Percentiles rank a stretch among this genome's conserved stretches.
Conservation (phyloP, 2,888 invertebrate genomes). For the Falcaria lacertinaria region DNA sequence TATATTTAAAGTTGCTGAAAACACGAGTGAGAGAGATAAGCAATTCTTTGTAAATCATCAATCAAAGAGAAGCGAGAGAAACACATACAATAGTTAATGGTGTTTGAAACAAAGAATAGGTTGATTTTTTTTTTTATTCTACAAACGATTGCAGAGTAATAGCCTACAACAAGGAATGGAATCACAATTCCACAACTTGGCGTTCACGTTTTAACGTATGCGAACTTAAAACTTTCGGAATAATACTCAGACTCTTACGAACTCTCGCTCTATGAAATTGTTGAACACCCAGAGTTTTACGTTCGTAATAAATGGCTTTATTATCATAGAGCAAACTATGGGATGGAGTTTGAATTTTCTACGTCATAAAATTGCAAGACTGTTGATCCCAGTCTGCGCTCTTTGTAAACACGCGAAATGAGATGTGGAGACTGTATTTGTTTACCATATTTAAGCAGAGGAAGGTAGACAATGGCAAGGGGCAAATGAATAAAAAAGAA, state of each 20-base stretch:
- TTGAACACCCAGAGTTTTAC: slow-evolving; percentile 31
- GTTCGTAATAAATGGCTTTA: slow-evolving; percentile 59
- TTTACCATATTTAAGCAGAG: not conserved
- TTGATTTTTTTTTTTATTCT: not conserved
- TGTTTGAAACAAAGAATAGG: too few relatives aligned
- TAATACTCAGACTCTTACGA: slow-evolving; percentile 22
- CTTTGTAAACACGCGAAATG: slow-evolving; percentile 29
- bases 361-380: slow-evolving; percentile 50
- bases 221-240: slow-evolving; percentile 23
- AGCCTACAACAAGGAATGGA: slow-evolving; percentile 1
- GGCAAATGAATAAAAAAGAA: not conserved
- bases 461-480: not conserved
- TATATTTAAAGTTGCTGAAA: too few relatives aligned
- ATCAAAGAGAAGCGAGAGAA: too few relatives aligned
- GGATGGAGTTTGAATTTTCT: slow-evolving; percentile 52
- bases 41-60: too few relatives aligned
- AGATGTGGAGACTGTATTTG: not conserved
- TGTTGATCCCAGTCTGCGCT: slow-evolving; percentile 39
- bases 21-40: too few relatives aligned
- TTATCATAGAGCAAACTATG: slow-evolving; percentile 52
- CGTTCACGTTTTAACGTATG: slow-evolving; percentile 23
- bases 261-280: slow-evolving; percentile 16
- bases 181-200: slow-evolving; percentile 13
- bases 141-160: not conserved
- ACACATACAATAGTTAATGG: too few relatives aligned